Evolutionary conservation across 2,888 invertebrate genomes (phyloP).

Genomic region (Heliconius sara): DNA sequence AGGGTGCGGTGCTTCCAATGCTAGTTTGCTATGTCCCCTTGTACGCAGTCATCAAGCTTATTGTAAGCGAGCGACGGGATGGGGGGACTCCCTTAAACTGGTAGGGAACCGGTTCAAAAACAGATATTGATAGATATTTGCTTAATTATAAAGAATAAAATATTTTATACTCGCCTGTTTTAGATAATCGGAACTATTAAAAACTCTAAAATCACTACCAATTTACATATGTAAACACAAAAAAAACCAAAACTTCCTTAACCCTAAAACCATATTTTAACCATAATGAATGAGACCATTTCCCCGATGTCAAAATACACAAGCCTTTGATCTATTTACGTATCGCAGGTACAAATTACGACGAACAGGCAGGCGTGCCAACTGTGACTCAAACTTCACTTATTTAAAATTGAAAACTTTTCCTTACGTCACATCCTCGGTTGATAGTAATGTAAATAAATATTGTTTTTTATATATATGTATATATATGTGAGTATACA

Average conservation of each 20-base stretch:
- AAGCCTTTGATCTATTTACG: slow-evolving; percentile 20
- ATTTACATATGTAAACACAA: neutral
- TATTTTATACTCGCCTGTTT: no score
- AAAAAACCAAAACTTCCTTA: neutral
- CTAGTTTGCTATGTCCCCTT: slow-evolving; percentile 62
- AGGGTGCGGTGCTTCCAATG: slow-evolving; percentile 68
- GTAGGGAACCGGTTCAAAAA: slow-evolving; percentile 4
- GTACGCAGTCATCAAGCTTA: slow-evolving; percentile 70
- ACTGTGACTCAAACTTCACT: slow-evolving; percentile 17
- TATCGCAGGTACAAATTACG: slow-evolving; percentile 13
- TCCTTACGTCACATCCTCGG: slow-evolving; percentile 18
- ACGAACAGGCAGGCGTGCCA: slow-evolving; percentile 6
- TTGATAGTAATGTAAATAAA: slow-evolving; percentile 23
- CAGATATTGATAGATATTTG: neutral
- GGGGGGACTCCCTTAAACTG: slow-evolving; percentile 54
- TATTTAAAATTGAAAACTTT: slow-evolving; percentile 24
- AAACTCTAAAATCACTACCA: no score
- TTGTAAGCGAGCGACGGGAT: slow-evolving; percentile 66
- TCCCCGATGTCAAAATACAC: slow-evolving; percentile 7
- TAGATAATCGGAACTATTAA: no score
- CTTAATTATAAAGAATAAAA: neutral
- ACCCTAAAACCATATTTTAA: neutral
- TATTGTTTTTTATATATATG: neutral
- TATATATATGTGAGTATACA: neutral
- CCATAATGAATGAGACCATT: neutral